Percentiles rank a stretch among this genome's conserved stretches.
phyloP scores from a whole-genome alignment of 2,797 vertebrate genomes.

The Danio albolineatus region DNA sequence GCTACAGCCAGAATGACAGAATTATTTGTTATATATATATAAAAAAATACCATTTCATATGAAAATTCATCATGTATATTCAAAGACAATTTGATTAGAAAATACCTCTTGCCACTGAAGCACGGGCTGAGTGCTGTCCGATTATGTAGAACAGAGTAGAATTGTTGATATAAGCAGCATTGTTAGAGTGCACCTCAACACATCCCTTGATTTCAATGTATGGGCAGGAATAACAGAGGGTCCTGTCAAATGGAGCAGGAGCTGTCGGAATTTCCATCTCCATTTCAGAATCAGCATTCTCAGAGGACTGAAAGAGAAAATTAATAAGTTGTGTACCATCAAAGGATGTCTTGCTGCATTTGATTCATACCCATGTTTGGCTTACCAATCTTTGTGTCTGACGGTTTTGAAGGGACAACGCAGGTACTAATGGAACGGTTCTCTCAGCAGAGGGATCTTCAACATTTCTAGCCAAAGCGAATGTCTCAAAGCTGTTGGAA shows the following conservation, averaged over 20 bases:
- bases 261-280: conserved; percentile 1
- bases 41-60: background rate
- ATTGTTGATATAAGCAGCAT: conserved; percentile 71
- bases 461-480: conserved; percentile 81
- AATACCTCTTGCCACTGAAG: conserved; percentile 37
- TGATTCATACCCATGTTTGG: background rate
- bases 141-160: conserved; percentile 71
- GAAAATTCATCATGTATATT: background rate
- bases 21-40: background rate
- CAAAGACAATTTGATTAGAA: too few species aligned
- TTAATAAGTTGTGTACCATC: conserved; percentile 56
- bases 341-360: conserved; percentile 19
- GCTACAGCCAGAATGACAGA: conserved; percentile 60
- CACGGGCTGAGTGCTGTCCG: conserved; percentile 64
- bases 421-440: conserved; percentile 76
- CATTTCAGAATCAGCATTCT: conserved; percentile 56
- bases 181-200: conserved; percentile 71
- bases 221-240: conserved; percentile 67
- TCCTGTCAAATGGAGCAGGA: conserved; percentile 61
- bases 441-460: conserved; percentile 74
- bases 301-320: conserved; percentile 70
- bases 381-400: conserved; percentile 8
- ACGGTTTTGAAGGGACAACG: conserved; percentile 6
- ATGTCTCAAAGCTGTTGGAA: conserved; percentile 76
- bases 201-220: conserved; percentile 76